Evolutionary conservation across 2,888 invertebrate genomes (phyloP).

Genomic region (Sphinx pinastri): DNA sequence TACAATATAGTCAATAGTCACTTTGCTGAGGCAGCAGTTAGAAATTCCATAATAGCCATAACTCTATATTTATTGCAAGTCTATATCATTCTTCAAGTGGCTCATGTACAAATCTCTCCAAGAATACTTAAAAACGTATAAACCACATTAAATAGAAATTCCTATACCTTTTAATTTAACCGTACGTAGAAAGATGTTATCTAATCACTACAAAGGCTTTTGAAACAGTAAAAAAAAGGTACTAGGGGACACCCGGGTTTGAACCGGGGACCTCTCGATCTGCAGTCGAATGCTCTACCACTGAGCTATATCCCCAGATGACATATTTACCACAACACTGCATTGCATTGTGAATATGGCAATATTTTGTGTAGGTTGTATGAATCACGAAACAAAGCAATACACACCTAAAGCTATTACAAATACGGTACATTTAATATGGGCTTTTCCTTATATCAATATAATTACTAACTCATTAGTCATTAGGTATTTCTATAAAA

Average conservation of each 20-base stretch:
- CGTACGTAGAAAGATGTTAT: too few relatives aligned
- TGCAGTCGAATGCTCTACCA: slow-evolving; percentile 80
- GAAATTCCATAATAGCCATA: too few relatives aligned
- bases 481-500: background rate
- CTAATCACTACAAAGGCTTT: background rate
- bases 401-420: background rate
- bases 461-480: background rate
- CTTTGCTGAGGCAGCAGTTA: too few relatives aligned
- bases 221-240: background rate
- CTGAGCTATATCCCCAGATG: slow-evolving; percentile 73
- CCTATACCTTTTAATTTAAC: too few relatives aligned
- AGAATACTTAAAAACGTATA: too few relatives aligned
- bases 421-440: background rate
- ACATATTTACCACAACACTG: background rate
- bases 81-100: too few relatives aligned
- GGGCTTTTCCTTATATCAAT: background rate
- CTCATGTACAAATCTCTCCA: too few relatives aligned
- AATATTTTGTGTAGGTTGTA: background rate
- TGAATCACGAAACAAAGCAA: background rate
- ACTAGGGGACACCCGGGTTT: slow-evolving; percentile 77
- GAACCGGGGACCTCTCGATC: slow-evolving; percentile 80
- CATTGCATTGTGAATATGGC: background rate
- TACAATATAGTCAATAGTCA: too few relatives aligned
- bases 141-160: too few relatives aligned
- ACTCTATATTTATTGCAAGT: too few relatives aligned